A percentile compares a stretch with the other conserved stretches of the same genome.
Conservation (phyloP, 2,888 invertebrate genomes). For the Volucella bombylans region DNA sequence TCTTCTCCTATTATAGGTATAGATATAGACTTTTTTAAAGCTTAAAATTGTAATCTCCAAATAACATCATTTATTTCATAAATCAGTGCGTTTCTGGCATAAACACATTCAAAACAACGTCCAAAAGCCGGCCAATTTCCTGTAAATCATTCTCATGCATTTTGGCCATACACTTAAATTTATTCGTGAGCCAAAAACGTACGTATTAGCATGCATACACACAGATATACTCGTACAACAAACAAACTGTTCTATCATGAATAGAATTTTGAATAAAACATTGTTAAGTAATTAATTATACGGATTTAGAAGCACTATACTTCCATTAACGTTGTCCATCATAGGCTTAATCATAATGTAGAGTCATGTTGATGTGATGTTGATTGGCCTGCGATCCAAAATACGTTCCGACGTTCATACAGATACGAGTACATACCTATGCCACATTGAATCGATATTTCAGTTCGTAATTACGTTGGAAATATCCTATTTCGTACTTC, state of each 20-base stretch:
- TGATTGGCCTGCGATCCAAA: conserved; percentile 34
- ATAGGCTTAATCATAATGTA: conserved; percentile 20
- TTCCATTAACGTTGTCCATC: conserved; percentile 9
- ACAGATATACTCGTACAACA: background rate
- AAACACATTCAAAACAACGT: background rate
- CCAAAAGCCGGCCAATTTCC: background rate
- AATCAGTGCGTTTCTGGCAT: no score
- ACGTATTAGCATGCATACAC: no score
- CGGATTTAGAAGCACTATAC: conserved; percentile 1
- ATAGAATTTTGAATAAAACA: conserved; percentile 44
- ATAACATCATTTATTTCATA: conserved; percentile 1
- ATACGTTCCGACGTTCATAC: background rate
- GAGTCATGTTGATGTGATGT: conserved; percentile 29
- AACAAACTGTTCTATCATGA: conserved; percentile 11
- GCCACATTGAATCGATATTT: conserved; percentile 5
- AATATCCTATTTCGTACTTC: background rate
- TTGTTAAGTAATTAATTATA: conserved; percentile 54
- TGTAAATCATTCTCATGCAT: no score
- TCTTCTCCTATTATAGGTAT: no score
- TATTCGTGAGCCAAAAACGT: no score
- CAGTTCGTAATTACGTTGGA: background rate
- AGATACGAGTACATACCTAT: background rate
- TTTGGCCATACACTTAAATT: no score
- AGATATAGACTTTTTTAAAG: conserved; percentile 34
- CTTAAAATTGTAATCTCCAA: conserved; percentile 51